Evolutionary conservation across 2,888 invertebrate genomes (phyloP).

Genomic region (Megaustenia siamemsis): DNA sequence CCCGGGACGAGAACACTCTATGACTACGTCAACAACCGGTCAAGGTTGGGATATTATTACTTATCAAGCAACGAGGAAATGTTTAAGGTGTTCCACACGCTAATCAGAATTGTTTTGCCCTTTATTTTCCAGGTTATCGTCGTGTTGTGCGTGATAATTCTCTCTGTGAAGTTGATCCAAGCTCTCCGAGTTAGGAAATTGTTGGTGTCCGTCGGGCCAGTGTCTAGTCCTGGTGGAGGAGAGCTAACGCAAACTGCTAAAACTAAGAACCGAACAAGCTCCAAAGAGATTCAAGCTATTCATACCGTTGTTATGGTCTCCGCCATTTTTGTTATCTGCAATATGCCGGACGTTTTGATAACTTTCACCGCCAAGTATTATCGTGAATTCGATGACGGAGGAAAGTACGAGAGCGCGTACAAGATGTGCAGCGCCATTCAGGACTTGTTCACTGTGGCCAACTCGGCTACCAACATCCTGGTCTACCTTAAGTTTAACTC

Average conservation of each 20-base stretch:
- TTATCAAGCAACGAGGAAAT: neutral
- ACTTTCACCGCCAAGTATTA: neutral
- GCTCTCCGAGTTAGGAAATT: neutral
- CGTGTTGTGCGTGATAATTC: neutral
- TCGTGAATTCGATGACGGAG: neutral
- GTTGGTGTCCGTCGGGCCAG: neutral
- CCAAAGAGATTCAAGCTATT: slow-evolving; percentile 15
- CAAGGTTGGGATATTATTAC: neutral
- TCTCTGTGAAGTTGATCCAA: slow-evolving; percentile 10
- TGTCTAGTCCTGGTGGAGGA: neutral
- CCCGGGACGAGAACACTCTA: neutral
- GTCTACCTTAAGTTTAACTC: slow-evolving; percentile 13
- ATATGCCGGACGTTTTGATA: neutral
- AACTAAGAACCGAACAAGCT: neutral
- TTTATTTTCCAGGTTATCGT: neutral
- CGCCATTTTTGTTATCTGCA: slow-evolving; percentile 18
- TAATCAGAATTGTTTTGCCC: neutral
- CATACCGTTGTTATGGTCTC: neutral
- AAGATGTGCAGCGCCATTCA: slow-evolving; percentile 12
- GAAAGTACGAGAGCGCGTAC: neutral
- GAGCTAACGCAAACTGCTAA: neutral
- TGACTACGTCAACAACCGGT: neutral
- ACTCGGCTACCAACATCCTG: slow-evolving; percentile 5
- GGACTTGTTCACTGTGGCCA: neutral
- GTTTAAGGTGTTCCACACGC: no score